Conservation (phyloP, 2,113 vertebrate genomes). For the Centropus bengalensis region DNA sequence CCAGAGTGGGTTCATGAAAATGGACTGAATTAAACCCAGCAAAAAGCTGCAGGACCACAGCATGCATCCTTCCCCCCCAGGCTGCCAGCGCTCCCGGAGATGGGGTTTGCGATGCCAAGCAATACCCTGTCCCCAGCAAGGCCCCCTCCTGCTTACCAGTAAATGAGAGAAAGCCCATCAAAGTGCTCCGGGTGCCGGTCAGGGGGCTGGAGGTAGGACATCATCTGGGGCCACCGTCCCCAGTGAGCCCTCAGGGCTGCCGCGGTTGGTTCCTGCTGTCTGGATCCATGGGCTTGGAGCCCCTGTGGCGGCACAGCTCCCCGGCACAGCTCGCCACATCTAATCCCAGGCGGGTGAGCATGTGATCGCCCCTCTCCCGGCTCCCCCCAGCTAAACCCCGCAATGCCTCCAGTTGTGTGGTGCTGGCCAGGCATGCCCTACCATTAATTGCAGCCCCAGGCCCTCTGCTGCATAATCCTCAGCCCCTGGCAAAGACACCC, state of each 20-base stretch:
- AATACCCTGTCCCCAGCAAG: rapidly evolving
- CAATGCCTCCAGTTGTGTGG: background rate
- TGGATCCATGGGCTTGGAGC: background rate
- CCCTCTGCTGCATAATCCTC: rapidly evolving
- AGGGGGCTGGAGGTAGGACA: slow-evolving; percentile 81
- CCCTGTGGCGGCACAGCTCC: background rate
- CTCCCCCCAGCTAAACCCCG: background rate
- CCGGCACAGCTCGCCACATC: background rate
- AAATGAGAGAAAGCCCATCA: slow-evolving; percentile 87
- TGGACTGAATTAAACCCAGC: rapidly evolving
- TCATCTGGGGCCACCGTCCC: background rate
- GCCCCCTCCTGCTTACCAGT: slow-evolving; percentile 78
- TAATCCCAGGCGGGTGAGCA: slow-evolving; percentile 23
- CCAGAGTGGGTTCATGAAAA: background rate
- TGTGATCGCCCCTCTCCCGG: background rate
- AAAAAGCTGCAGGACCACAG: rapidly evolving
- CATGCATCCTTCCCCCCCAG: rapidly evolving
- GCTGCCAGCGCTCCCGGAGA: rapidly evolving
- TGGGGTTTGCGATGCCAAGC: rapidly evolving
- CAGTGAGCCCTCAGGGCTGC: background rate
- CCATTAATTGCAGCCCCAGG: background rate
- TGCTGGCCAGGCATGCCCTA: rapidly evolving
- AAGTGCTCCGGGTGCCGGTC: slow-evolving; percentile 82
- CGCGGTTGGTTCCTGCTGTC: background rate
- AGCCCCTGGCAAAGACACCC: too few species aligned